These are phyloP conservation scores for Mycalesis mineus DNA, from an alignment of 2,888 invertebrate species.

Conservation along the genomic window DNA sequence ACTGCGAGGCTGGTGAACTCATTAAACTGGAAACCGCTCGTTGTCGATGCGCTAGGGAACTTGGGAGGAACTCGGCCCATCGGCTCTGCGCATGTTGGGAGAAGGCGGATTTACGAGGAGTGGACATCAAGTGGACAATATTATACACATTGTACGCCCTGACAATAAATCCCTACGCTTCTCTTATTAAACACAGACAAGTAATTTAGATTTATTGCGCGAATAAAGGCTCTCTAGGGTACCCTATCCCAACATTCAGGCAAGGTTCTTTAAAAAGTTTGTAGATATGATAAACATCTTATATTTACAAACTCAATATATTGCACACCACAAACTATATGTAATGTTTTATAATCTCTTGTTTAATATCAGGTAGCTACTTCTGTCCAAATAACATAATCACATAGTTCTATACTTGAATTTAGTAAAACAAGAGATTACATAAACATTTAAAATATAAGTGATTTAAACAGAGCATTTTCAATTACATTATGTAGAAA, in stretches of 20 bases:
- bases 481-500: background rate
- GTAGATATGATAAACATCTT: slow-evolving; percentile 54
- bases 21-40: slow-evolving; percentile 80
- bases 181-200: slow-evolving; percentile 17
- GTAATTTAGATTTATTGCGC: background rate
- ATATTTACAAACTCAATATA: slow-evolving; percentile 42
- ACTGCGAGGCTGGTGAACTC: slow-evolving; percentile 75
- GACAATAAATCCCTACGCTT: slow-evolving; percentile 35
- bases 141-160: slow-evolving; percentile 5
- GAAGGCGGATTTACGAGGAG: slow-evolving; percentile 65
- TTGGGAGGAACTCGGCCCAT: slow-evolving; percentile 82
- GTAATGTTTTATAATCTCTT: background rate
- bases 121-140: slow-evolving; percentile 36
- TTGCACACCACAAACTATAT: background rate
- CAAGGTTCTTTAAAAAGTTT: slow-evolving; percentile 67
- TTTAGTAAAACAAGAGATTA: background rate
- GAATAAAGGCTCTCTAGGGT: slow-evolving; percentile 83
- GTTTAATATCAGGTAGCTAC: background rate
- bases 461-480: background rate
- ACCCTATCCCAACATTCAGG: slow-evolving; percentile 99
- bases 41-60: slow-evolving; percentile 78
- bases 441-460: background rate
- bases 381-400: background rate
- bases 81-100: slow-evolving; percentile 81
- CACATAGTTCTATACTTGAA: background rate